Conservation (phyloP, 2,113 vertebrate genomes). For the Dicrurus megarhynchus region DNA sequence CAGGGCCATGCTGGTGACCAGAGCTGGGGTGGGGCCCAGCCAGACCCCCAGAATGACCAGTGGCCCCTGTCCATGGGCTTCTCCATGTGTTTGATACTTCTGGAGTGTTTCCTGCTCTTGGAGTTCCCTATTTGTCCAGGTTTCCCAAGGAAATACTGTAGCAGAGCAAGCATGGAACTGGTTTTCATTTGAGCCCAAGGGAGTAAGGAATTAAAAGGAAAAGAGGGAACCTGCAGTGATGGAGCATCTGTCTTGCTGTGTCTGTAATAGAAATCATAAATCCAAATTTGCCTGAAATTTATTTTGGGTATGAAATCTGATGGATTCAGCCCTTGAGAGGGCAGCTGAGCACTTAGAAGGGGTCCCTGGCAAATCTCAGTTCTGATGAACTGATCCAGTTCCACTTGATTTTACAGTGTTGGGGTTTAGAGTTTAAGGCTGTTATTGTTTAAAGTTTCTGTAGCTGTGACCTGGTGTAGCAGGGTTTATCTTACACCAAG, state of each 20-base stretch:
- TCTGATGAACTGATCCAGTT: background rate
- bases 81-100: background rate
- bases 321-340: background rate
- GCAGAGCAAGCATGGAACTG: background rate
- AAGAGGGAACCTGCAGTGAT: background rate
- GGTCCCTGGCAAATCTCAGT: background rate
- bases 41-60: background rate
- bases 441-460: background rate
- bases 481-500: background rate
- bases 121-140: background rate
- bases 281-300: background rate
- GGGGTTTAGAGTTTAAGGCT: background rate
- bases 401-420: background rate
- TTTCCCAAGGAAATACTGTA: background rate
- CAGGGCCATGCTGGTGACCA: background rate
- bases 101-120: background rate
- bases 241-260: background rate
- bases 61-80: background rate
- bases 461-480: background rate
- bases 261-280: background rate
- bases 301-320: background rate
- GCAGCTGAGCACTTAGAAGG: background rate
- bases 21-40: background rate
- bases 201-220: background rate
- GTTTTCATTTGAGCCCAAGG: background rate